These are phyloP conservation scores for Yponomeuta malinellus DNA, from an alignment of 2,888 invertebrate species.

Conservation along the genomic window DNA sequence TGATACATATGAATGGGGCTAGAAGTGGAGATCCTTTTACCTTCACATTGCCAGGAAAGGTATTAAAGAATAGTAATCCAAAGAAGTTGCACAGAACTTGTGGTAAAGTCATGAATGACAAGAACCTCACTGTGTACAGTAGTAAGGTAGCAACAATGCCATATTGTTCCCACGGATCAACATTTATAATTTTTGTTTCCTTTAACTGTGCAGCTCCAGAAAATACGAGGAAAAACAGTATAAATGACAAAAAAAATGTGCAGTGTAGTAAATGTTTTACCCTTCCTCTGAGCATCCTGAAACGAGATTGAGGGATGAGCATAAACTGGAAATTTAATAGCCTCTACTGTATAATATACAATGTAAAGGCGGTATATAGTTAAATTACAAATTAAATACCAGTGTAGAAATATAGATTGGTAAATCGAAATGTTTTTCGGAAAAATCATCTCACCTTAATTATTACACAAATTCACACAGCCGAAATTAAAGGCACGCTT, in stretches of 20 bases:
- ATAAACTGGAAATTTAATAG: too few species aligned
- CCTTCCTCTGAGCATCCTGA: constrained; percentile 78
- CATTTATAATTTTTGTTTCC: constrained; percentile 71
- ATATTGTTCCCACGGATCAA: constrained; percentile 90
- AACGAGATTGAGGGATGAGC: constrained; percentile 32
- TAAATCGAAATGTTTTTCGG: too few species aligned
- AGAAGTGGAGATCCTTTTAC: constrained; percentile 92
- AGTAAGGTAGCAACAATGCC: constrained; percentile 83
- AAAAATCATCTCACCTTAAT: too few species aligned
- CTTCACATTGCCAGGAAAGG: constrained; percentile 93
- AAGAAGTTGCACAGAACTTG: constrained; percentile 92
- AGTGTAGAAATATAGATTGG: too few species aligned
- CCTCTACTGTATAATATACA: too few species aligned
- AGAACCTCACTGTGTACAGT: constrained; percentile 85
- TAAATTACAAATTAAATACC: too few species aligned
- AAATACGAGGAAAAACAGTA: constrained; percentile 83
- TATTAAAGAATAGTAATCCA: constrained; percentile 92
- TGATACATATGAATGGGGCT: constrained; percentile 95
- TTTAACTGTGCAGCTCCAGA: constrained; percentile 78
- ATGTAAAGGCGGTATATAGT: too few species aligned
- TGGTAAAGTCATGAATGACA: constrained; percentile 91
- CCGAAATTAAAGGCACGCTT: too few species aligned
- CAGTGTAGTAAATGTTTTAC: constrained; percentile 90
- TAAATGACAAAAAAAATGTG: constrained; percentile 82
- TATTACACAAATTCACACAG: too few species aligned